Base-by-base conservation (phyloP, 2,888 invertebrate species). In the Gastracanthus pulcherrimus region DNA sequence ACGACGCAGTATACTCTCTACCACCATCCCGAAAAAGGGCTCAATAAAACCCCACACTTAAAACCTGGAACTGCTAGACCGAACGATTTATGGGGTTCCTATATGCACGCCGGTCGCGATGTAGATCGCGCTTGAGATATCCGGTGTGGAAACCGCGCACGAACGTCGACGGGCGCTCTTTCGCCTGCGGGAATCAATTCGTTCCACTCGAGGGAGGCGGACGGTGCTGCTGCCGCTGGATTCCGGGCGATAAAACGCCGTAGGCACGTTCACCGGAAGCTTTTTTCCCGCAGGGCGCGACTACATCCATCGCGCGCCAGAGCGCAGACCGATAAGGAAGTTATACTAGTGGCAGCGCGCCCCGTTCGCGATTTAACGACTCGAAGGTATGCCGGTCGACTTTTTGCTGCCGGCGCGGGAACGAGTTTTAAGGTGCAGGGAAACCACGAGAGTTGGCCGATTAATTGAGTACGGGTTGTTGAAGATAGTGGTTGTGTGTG, bases 201-300 rank as follows among this genome's bases (percentile, higher is more conserved):
- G 69, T 76, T 69, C 76, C 48, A 76, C 76, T 76, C 69, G 23
- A n/a, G 7, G 58, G 67, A 23, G 41, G 55, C 41, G 23, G 34
- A 36, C 5, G 41, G 9, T 41, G 41, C 41, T 41, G 41, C 26
- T 9, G 64, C 7, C n/a, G 64, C 36, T n/a, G 55, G 41, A 48
- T 41, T 48, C 67, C 26, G 51, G 36, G 55, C 66, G 60, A 69
- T 76, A 69, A 69, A 69, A 58, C 58, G 19, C 23, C 36, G 60
- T 69, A 76, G 76, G 69, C 76, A 76, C 76, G 76, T 69, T 76
- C 60, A 13, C 41, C 60, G 69, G 69, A 67, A 76, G 60, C 60
- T 69, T 76, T 69, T 69, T 76, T 38, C 38, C 26, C 36, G 3
- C 29, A 16, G 7, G 26, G n/a, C 26, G 5, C 29, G 16, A 66